Evolutionary conservation across 2,888 invertebrate species (phyloP).

Genomic region (Sesia bembeciformis): DNA sequence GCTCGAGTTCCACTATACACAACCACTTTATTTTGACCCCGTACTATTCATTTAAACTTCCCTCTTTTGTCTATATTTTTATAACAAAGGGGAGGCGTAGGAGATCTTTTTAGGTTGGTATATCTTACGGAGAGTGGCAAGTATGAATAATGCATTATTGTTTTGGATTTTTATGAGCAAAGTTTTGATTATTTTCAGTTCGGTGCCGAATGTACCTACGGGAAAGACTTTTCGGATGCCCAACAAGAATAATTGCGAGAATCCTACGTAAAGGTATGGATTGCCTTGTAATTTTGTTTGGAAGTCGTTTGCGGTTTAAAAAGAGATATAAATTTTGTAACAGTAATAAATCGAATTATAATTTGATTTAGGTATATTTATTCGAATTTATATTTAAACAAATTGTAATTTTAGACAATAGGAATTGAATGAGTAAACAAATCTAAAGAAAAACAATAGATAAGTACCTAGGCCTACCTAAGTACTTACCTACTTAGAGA

Average conservation of each 20-base stretch:
- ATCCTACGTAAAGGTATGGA: conserved; percentile 25
- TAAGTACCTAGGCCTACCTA: too few relatives aligned
- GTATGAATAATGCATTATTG: conserved; percentile 75
- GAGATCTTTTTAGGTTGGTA: conserved; percentile 37
- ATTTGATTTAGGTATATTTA: not conserved
- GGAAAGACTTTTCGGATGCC: conserved; percentile 40
- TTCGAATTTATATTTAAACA: not conserved
- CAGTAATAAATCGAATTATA: not conserved
- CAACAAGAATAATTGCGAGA: conserved; percentile 49
- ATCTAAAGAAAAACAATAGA: too few relatives aligned
- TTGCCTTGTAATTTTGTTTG: conserved; percentile 32
- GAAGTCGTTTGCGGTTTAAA: conserved; percentile 37
- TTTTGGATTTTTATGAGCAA: conserved; percentile 74
- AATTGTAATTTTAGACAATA: too few relatives aligned
- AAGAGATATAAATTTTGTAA: not conserved
- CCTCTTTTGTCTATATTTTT: conserved; percentile 24
- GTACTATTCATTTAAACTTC: conserved; percentile 24
- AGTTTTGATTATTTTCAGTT: conserved; percentile 75
- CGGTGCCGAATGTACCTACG: conserved; percentile 50
- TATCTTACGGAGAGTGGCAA: conserved; percentile 49
- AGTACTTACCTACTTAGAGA: too few relatives aligned
- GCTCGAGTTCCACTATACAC: conserved; percentile 36
- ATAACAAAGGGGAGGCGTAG: conserved; percentile 18
- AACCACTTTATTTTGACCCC: conserved; percentile 40
- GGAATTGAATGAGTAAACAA: too few relatives aligned